Evolutionary conservation across 2,797 vertebrate species (phyloP), one percentile per base, ranked within the genome.

Genomic region (Sebastolobus altivelis): DNA sequence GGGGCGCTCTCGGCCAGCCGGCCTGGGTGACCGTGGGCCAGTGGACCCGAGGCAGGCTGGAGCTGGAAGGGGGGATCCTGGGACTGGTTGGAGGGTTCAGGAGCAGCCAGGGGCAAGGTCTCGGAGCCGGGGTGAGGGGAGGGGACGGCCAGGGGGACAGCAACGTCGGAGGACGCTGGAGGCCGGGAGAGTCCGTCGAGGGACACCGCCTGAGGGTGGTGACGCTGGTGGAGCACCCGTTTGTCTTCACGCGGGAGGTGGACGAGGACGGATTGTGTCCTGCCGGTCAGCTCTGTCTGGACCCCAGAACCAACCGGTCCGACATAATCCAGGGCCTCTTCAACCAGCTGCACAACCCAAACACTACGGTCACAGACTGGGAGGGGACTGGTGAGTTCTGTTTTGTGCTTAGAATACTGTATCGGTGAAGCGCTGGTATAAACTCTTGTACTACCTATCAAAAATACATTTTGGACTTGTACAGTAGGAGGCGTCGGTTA

Each of bases 201-300:
- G 94, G 72, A 1, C 78, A 85, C 27, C 96, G 93, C 63, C 94
- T 99, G 60, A 94, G 97, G 0, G 98, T 99, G 88, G 98, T 99
- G 73, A 99, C 98, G 0, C 82, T 99, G 83, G 97, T 99, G 88
- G 98, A 99, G 61, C 97, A 98, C n/a, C 98, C 98, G 0, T 99
- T 99, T 1, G 97, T 99, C 75, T 99, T 99, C 80, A 96, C 97
- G 0, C 94, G 97, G 2, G 97, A 97, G 74, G 96, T 96, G 2
- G 98, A 99, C 0, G 97, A 97, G 6, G 98, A 99, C 0, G 98
- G 97, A 16, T 94, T 93, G 78, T 99, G 98, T 89, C 96, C 96
- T 0, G 97, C 97, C 0, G 98, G 98, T 9, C 97, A 97, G 93
- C 93, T 98, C 70, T 99, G 98, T 85, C 91, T 99, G 88, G 97